A percentile compares a stretch with the other conserved stretches of the same genome.
phyloP scores from a whole-genome alignment of 2,888 invertebrate species.

The Hypena proboscidalis region DNA sequence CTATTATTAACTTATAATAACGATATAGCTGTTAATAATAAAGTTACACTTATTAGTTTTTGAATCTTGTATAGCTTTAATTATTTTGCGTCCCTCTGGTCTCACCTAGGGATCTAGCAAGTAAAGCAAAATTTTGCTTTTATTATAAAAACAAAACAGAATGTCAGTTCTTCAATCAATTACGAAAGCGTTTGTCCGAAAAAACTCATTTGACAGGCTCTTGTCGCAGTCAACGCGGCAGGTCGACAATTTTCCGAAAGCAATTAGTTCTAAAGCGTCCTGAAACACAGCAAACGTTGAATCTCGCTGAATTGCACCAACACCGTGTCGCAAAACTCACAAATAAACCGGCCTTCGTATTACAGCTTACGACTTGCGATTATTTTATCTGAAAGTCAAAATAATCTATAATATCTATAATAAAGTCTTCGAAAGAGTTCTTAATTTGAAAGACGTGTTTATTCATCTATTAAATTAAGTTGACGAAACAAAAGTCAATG shows the following conservation, averaged over 20 bases:
- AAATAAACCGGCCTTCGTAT: conserved; percentile 7
- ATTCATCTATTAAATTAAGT: too few relatives aligned
- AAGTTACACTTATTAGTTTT: too few relatives aligned
- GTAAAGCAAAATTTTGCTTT: too few relatives aligned
- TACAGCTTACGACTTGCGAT: not conserved
- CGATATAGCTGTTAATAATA: too few relatives aligned
- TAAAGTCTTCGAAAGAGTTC: conserved; percentile 19
- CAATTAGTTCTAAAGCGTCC: conserved; percentile 33
- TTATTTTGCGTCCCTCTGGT: too few relatives aligned
- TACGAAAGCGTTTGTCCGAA: not conserved
- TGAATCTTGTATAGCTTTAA: too few relatives aligned
- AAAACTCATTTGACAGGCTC: conserved; percentile 20
- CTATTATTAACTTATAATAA: too few relatives aligned
- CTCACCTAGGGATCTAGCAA: too few relatives aligned
- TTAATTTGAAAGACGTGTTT: not conserved
- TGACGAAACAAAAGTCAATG: too few relatives aligned
- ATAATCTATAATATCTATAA: too few relatives aligned
- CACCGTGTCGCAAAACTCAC: conserved; percentile 21
- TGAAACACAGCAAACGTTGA: conserved; percentile 11
- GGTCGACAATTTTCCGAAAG: conserved; percentile 30
- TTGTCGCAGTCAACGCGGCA: conserved; percentile 7
- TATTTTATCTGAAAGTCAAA: conserved; percentile 12
- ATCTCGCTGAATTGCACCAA: conserved; percentile 19
- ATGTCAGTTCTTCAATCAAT: too few relatives aligned
- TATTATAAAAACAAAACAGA: not conserved